Percentiles rank a stretch among this genome's conserved stretches.
These are phyloP conservation scores for Cynaeus angustus DNA, from an alignment of 2,888 invertebrate genomes.

Conservation along the genomic window DNA sequence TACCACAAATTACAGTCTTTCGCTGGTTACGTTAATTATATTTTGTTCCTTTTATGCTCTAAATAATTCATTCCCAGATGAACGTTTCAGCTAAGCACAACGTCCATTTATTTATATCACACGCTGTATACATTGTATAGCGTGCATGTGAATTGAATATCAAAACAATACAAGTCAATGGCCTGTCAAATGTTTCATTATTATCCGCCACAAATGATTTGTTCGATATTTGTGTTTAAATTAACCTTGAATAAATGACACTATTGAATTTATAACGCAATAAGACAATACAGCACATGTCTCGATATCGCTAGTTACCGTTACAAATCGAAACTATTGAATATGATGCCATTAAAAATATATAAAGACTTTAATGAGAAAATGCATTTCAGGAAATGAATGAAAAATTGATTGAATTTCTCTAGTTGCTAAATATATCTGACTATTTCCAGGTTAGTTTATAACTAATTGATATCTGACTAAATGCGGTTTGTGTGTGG, in stretches of 20 bases:
- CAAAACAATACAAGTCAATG: conserved; percentile 27
- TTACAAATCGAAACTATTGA: no score
- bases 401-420: no score
- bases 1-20: not conserved
- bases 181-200: conserved; percentile 19
- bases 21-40: not conserved
- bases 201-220: conserved; percentile 1
- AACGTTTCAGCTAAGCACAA: not conserved
- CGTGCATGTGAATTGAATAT: conserved; percentile 7
- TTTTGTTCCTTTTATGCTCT: conserved; percentile 3
- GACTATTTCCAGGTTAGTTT: not conserved
- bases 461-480: not conserved
- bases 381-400: no score
- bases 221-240: conserved; percentile 12
- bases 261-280: conserved; percentile 2
- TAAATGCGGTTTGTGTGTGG: not conserved
- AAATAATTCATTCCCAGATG: not conserved
- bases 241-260: conserved; percentile 13
- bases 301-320: not conserved
- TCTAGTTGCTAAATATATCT: no score
- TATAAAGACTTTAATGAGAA: not conserved
- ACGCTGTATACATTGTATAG: conserved; percentile 4
- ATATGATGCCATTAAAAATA: not conserved
- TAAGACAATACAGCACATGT: conserved; percentile 2
- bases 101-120: conserved; percentile 8